phyloP scores from a whole-genome alignment of 2,797 vertebrate genomes.

The Myotis vivesi region DNA sequence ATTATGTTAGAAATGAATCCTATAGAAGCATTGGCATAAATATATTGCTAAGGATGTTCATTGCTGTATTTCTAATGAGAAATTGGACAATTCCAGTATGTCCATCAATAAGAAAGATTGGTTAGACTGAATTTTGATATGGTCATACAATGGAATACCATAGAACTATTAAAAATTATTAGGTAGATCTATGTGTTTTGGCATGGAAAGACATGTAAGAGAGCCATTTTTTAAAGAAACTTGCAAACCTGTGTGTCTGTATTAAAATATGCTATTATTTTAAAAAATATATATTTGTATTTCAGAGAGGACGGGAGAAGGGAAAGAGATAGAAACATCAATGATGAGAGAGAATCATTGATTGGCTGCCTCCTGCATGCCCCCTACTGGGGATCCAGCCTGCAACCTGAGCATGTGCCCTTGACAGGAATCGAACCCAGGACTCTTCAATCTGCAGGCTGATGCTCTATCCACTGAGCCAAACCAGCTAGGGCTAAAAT shows the following conservation, averaged over 20 bases:
- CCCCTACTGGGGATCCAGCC: no score
- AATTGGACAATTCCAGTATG: neutral
- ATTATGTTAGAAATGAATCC: neutral
- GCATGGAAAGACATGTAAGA: neutral
- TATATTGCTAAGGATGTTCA: neutral
- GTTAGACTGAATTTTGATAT: neutral
- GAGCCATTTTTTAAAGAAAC: neutral
- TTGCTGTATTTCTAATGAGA: conserved; percentile 2
- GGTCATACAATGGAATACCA: neutral
- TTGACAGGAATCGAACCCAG: no score
- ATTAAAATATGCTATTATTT: neutral
- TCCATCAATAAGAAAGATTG: neutral
- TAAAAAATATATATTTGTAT: no score
- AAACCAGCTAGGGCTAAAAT: neutral
- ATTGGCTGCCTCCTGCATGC: no score
- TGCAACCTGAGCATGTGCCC: no score
- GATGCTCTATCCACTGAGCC: no score
- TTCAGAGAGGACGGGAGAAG: no score
- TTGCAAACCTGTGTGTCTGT: neutral
- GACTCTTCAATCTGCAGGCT: no score
- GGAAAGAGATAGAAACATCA: no score
- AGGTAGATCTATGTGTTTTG: neutral
- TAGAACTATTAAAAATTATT: neutral
- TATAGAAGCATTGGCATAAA: neutral
- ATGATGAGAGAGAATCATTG: no score